Conservation (phyloP, 2,888 invertebrate genomes). For the Spilosoma lubricipeda region DNA sequence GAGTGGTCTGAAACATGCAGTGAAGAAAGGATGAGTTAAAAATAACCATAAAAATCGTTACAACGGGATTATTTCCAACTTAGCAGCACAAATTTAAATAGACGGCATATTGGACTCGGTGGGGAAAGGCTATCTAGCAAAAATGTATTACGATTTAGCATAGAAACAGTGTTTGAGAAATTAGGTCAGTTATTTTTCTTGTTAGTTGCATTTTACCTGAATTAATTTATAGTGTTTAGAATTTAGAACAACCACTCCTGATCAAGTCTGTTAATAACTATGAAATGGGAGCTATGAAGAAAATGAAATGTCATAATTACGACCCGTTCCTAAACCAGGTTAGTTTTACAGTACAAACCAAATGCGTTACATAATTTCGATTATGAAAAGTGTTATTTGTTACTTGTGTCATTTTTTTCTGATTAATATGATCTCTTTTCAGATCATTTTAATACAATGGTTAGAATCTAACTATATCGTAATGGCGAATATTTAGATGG, state of each 20-base stretch:
- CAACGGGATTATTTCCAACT: slow-evolving; percentile 66
- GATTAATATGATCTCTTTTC: no score
- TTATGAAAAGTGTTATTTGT: neutral
- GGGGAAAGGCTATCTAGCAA: slow-evolving; percentile 22
- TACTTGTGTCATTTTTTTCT: no score
- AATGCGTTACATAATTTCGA: neutral
- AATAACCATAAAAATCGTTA: slow-evolving; percentile 77
- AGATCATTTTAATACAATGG: neutral
- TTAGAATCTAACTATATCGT: slow-evolving; percentile 1
- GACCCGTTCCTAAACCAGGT: neutral
- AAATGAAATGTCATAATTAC: neutral
- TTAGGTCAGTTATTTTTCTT: neutral
- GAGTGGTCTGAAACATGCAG: slow-evolving; percentile 38
- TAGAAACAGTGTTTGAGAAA: neutral
- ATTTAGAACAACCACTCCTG: neutral
- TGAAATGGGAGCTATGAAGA: neutral
- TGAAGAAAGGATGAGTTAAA: slow-evolving; percentile 54
- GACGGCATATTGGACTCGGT: slow-evolving; percentile 47
- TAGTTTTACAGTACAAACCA: neutral
- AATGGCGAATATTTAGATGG: slow-evolving; percentile 11
- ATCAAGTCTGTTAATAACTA: neutral
- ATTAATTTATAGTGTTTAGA: neutral
- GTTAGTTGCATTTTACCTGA: neutral
- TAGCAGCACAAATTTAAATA: slow-evolving; percentile 64
- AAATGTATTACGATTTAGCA: neutral